phyloP scores from a whole-genome alignment of 92 coral and sea anemone species.

The Metridium senile region DNA sequence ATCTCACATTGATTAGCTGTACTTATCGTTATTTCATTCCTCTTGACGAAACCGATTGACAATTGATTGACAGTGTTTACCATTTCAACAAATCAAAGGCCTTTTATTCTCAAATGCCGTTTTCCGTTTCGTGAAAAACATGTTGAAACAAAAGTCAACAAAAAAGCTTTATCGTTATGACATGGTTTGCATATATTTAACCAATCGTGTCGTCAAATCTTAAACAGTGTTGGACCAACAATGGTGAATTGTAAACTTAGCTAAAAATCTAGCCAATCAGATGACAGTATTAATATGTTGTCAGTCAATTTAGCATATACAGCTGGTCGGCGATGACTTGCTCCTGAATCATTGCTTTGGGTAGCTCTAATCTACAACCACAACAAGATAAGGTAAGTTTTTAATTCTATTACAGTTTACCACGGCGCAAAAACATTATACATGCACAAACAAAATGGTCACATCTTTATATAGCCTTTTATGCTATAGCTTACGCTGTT shows the following conservation, averaged over 20 bases:
- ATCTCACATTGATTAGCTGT: too few relatives aligned
- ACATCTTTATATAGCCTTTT: too few relatives aligned
- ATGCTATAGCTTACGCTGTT: too few relatives aligned
- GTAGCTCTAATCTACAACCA: too few relatives aligned
- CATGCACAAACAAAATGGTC: too few relatives aligned
- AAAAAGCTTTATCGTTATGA: not conserved
- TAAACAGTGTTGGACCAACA: not conserved
- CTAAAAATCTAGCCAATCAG: conserved; percentile 4
- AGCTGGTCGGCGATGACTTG: not conserved
- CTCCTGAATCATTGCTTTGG: conserved; percentile 3
- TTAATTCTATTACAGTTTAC: too few relatives aligned
- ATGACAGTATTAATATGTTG: not conserved
- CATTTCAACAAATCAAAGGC: not conserved
- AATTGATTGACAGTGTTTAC: not conserved
- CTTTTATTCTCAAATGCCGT: not conserved
- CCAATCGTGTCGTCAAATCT: not conserved
- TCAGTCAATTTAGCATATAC: not conserved
- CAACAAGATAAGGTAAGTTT: conserved; percentile 14
- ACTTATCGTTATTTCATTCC: too few relatives aligned
- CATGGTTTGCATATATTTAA: not conserved
- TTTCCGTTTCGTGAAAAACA: not conserved
- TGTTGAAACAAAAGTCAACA: not conserved
- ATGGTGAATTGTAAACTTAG: not conserved
- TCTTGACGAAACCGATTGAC: too few relatives aligned
- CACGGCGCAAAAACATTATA: too few relatives aligned